A percentile compares a stretch with the other conserved stretches of the same genome.
These are phyloP conservation scores for Centropus bengalensis DNA, from an alignment of 2,113 vertebrate species.

Conservation along the genomic window DNA sequence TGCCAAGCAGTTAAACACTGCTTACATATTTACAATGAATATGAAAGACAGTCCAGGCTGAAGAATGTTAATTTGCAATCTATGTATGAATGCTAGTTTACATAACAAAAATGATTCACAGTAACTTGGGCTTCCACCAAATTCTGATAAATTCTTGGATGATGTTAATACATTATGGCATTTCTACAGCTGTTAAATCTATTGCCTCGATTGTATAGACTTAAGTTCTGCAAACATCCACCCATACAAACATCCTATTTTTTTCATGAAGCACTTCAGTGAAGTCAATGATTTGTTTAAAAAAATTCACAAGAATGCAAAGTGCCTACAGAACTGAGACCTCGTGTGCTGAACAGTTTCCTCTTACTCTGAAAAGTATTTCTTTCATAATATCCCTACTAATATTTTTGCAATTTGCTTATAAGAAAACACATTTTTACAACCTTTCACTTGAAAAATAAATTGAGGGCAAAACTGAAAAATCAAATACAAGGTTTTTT, in stretches of 20 bases:
- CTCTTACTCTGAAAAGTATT: not conserved
- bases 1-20: not conserved
- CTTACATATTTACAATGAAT: not conserved
- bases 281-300: not conserved
- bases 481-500: not conserved
- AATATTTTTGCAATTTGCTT: not conserved
- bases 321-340: not conserved
- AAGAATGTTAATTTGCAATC: not conserved
- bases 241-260: not conserved
- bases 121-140: not conserved
- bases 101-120: conserved; percentile 13
- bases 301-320: not conserved
- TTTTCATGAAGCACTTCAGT: not conserved
- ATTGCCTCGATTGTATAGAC: not conserved
- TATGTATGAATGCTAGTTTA: not conserved
- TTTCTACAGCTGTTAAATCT: not conserved
- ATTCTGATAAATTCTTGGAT: not conserved
- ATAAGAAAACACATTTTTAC: not conserved
- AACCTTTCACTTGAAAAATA: not conserved
- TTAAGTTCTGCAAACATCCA: not conserved
- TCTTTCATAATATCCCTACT: not conserved
- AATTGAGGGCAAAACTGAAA: not conserved
- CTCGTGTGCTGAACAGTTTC: not conserved
- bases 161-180: not conserved
- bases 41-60: not conserved